Evolutionary conservation across 2,113 vertebrate species (phyloP), one percentile per base, ranked within the genome.

Genomic region (Lepus timidus): DNA sequence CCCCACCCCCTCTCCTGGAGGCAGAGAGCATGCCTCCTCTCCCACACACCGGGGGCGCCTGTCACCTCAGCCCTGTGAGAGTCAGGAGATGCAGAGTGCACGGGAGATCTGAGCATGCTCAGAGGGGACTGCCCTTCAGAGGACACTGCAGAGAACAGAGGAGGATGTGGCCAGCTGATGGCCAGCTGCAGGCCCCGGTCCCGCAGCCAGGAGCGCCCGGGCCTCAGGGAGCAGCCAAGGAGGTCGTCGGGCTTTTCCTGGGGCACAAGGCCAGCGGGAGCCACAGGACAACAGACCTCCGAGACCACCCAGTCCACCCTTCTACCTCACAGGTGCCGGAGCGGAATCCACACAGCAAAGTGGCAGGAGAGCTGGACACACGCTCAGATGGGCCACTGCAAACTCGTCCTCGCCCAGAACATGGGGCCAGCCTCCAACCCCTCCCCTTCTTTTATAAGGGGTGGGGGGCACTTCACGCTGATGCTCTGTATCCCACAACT

Each of bases 91-190:
- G 39, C 6, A 87, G 93, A 93, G 89, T 27, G 0, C 64, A 1
- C 49, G 88, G 92, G 83, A 88, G 33, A 96, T 76, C 94, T 93
- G 97, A 96, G 85, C 97, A 97, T 96, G 97, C 97, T 97, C 97
- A 96, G 96, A 97, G 55, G 75, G 96, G 68, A 88, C 93, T 98
- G 97, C 96, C 98, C 98, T 98, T 96, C 82, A 96, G 97, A 98
- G 98, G 98, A 97, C 97, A 97, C 96, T 98, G 98, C 98, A 97
- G 98, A 97, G 95, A 96, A 97, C 89, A 0, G 97, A 94, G 19
- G 95, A 92, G 70, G 85, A 93, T 82, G 88, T 0, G 4, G 70
- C 79, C 19, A 0, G 71, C 82, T 88, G 91, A 89, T 1, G 4
- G 70, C 79, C 19, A 0, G 71, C 82, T 88, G 91, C 70, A 89